These are phyloP conservation scores for Aegithalos caudatus DNA, from an alignment of 2,113 vertebrate species.

Conservation along the genomic window DNA sequence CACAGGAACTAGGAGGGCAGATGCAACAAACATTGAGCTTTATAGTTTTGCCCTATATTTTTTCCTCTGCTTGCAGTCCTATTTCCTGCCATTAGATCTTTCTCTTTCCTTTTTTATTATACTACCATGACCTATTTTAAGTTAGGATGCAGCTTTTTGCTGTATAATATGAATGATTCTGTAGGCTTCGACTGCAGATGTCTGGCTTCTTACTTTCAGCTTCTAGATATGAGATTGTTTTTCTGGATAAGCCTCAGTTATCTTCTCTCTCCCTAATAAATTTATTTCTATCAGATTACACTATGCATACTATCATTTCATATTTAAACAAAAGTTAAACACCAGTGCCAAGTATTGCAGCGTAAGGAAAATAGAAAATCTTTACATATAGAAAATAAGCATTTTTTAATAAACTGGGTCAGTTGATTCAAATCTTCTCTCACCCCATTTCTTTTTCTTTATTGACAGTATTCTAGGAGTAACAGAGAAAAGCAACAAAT, in stretches of 20 bases:
- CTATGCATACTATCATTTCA: not conserved
- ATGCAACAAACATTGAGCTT: not conserved
- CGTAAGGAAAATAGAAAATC: not conserved
- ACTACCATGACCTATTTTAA: not conserved
- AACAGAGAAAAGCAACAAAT: not conserved
- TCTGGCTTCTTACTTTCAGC: not conserved
- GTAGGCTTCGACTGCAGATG: not conserved
- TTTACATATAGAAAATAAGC: not conserved
- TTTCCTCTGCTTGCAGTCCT: not conserved
- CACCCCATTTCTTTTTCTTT: not conserved
- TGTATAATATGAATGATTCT: not conserved
- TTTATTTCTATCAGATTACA: not conserved
- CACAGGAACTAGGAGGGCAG: not conserved
- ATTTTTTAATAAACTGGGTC: slow-evolving; percentile 21
- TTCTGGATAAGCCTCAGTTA: not conserved
- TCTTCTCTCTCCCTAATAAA: not conserved
- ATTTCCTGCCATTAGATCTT: not conserved
- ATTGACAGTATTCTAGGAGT: not conserved
- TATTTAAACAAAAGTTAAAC: not conserved
- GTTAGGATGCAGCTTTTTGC: not conserved
- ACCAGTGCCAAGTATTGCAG: not conserved
- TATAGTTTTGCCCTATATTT: not conserved
- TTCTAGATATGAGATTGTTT: not conserved
- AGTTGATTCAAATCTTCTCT: not conserved
- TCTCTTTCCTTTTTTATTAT: not conserved